Base-by-base conservation (phyloP, 2,888 invertebrate genomes). In the Yponomeuta plumbellus region DNA sequence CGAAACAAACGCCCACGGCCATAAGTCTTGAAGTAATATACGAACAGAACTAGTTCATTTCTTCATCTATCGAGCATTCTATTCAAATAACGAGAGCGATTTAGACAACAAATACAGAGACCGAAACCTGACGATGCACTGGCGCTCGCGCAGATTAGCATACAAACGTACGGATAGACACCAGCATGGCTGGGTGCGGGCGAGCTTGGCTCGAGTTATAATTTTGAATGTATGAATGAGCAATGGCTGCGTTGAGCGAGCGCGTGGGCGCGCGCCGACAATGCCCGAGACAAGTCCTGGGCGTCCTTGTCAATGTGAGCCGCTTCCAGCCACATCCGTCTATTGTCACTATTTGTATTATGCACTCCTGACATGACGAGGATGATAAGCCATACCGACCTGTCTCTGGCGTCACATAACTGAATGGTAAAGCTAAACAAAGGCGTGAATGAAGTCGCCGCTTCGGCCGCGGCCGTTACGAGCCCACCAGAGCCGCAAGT, bases 301-400 rank as follows among this genome's bases (percentile, higher is more conserved):
- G 87, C 90, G 90, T 88, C 90, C 90, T 90, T 91, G 90, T 90
- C 90, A 90, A 90, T 91, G 91, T 86, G 87, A 90, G 88, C 91
- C 86, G 85, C 90, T 90, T 88, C 88, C 86, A 86, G 80, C 86
- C 85, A 90, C 88, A 90, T 90, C 91, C 90, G 90, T 90, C 90
- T 88, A 90, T 89, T 89, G 89, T 89, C 85, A 81, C 80, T 87
- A 81, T 88, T 86, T 86, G 85, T 88, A 83, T 88, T 80, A 85
- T 88, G 84, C 83, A 85, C 85, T 87, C 85, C 84, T 83, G 86
- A 85, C 81, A 79, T 81, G 83, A 80, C 82, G 77, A 80, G 74
- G 79, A 85, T 85, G 85, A 87, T 85, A 73, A 71, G 44, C 44
- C 44, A 52, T 52, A 52, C 17, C 44, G 79, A 75, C 71, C 71